These are phyloP conservation scores for Drosophila bunnanda DNA, from an alignment of 2,888 invertebrate species.

Conservation along the genomic window DNA sequence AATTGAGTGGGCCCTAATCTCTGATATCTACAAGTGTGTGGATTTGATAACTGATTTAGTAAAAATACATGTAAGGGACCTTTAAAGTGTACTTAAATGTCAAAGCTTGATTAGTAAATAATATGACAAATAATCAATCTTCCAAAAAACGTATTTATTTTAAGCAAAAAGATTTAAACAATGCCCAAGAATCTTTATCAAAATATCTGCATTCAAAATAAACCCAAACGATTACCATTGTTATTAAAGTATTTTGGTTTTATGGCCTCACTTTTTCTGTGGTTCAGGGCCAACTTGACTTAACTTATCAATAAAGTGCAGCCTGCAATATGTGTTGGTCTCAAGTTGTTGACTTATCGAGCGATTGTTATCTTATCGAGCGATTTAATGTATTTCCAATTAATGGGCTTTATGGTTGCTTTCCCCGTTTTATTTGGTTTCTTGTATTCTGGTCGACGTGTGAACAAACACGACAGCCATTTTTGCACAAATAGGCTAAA, in stretches of 20 bases:
- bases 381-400: slow-evolving; percentile 55
- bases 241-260: slow-evolving; percentile 1
- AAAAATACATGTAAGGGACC: not conserved
- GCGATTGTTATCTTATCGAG: slow-evolving; percentile 72
- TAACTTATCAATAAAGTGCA: slow-evolving; percentile 53
- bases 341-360: slow-evolving; percentile 8
- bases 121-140: not conserved
- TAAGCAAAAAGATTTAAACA: not conserved
- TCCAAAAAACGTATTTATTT: not conserved
- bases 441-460: slow-evolving; percentile 66
- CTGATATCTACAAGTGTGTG: not conserved
- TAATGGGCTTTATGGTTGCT: slow-evolving; percentile 21
- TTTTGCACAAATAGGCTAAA: slow-evolving; percentile 24
- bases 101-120: not conserved
- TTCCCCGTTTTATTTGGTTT: slow-evolving; percentile 24
- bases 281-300: slow-evolving; percentile 8
- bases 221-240: not conserved
- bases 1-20: slow-evolving; percentile 7
- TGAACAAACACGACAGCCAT: slow-evolving; percentile 57
- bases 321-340: slow-evolving; percentile 34
- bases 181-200: not conserved
- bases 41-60: slow-evolving; percentile 3
- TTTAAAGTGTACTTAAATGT: not conserved
- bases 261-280: slow-evolving; percentile 6
- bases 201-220: not conserved